Base-by-base conservation (phyloP, 2,113 vertebrate genomes). In the Ceuthmochares aereus region DNA sequence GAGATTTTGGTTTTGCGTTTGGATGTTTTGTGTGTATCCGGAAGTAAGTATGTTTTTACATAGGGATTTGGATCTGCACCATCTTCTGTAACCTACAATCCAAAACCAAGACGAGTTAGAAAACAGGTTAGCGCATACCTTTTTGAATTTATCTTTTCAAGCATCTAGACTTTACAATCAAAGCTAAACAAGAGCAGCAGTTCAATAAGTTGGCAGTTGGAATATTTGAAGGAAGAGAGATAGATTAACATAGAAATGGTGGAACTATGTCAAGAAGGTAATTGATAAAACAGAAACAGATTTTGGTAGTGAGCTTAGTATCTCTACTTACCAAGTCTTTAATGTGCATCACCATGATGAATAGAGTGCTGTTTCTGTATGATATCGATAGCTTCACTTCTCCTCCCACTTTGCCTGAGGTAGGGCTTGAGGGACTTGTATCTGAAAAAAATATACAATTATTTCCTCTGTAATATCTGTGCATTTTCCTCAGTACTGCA, bases 281-380 rank as follows among this genome's bases (percentile, higher is more conserved):
- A 92, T 0, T 36, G 29, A 67, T 9, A 90, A 84, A 81, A 74
- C 8, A 29, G 13, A 27, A 77, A 56, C 9, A 30, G 32, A 3
- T 87, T 82, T 47, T 34, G 30, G 21, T 51, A 86, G 23, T 20
- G 27, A 77, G 34, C 9, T 83, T 30, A 59, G 19, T 26, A 36
- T 47, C 32, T 84, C n/a, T 72, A 96, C 98, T 98, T 97, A 99
- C 98, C 97, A 99, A 98, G 89, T 99, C 99, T 98, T 98, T 98
- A 96, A 99, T 99, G 98, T 99, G 99, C 99, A 99, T 99, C 94
- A 99, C 99, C 99, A 99, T 99, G 98, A 99, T 99, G 98, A 99
- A 99, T 2, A 99, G 99, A 34, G 98, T 99, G 88, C 98, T 98
- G 92, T 99, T 99, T 97, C 99, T 98, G 86, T 99, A 99, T 40